Evolutionary conservation across 2,888 invertebrate species (phyloP).

Genomic region (Calameuta pallipes): DNA sequence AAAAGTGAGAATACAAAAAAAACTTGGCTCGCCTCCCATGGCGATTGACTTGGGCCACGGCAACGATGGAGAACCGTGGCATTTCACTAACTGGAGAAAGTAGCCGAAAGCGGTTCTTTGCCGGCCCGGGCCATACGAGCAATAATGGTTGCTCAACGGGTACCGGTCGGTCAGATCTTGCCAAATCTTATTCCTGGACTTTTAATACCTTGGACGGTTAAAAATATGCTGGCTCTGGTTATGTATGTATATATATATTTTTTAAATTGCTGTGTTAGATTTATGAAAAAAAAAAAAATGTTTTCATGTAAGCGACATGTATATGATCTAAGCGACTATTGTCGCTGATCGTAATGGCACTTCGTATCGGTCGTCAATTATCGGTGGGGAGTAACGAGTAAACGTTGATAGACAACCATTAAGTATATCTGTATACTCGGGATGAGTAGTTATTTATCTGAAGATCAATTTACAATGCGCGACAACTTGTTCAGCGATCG

Average conservation of each 20-base stretch:
- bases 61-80: conserved; percentile 1
- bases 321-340: background rate
- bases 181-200: conserved; percentile 3
- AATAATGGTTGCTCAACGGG: conserved; percentile 1
- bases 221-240: background rate
- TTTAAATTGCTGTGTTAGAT: no score
- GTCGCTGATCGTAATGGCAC: background rate
- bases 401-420: background rate
- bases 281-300: no score
- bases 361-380: background rate
- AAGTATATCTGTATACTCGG: background rate
- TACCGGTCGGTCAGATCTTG: background rate
- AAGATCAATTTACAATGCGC: background rate
- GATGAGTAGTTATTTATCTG: background rate
- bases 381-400: background rate
- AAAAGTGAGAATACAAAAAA: background rate
- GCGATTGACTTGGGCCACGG: conserved; percentile 1
- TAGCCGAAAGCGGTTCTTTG: conserved; percentile 17
- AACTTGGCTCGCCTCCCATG: conserved; percentile 2
- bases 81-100: conserved; percentile 21
- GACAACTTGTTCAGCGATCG: background rate
- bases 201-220: background rate
- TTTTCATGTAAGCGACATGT: background rate
- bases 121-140: conserved; percentile 8
- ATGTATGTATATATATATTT: background rate